Base-by-base conservation (phyloP, 2,797 vertebrate species). In the Neoniphon sammara region DNA sequence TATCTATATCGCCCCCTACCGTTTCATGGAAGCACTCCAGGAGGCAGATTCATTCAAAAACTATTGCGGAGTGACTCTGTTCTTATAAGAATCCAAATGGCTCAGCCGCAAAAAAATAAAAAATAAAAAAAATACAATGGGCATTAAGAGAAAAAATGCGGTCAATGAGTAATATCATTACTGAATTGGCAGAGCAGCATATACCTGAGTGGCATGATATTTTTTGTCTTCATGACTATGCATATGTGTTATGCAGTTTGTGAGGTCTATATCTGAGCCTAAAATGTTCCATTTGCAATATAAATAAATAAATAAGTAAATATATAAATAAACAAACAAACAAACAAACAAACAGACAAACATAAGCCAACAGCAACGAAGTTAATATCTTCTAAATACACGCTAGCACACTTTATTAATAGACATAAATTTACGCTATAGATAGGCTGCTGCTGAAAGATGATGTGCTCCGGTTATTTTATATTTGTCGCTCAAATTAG, bases 1-100 rank as follows among this genome's bases (percentile, higher is more conserved):
- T 83, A 84, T 56, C 70, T 89, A 77, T 88, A 88, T 75, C 85
- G 90, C 87, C 91, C 89, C 87, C 91, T 70, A 72, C 66, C 34
- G 90, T 66, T 65, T 3, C 17, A 83, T 15, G 17, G 23, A 25
- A 59, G 77, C 50, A 89, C 67, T 63, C 44, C 86, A 84, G 53
- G 20, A 7, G 68, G 64, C 31, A 64, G 44, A 81, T 78, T 55
- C 75, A 90, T 91, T 90, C 74, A 91, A 81, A 73, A 87, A 87
- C 73, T 17, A 75, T 74, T 63, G 73, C 54, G 20, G 42, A 17
- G n/a, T 54, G 30, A 77, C 82, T 68, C 56, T 44, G 42, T 14
- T 44, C 14, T 44, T 15, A 31, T 31, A 44, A 15, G 42, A 44
- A 44, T 15, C 14, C 42, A 15, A 44, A 0, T 44, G 12, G 14